A percentile compares a stretch with the other conserved stretches of the same genome.
Evolutionary conservation across 2,888 invertebrate species (phyloP).

Genomic region (Amblyjoppa fuscipennis): DNA sequence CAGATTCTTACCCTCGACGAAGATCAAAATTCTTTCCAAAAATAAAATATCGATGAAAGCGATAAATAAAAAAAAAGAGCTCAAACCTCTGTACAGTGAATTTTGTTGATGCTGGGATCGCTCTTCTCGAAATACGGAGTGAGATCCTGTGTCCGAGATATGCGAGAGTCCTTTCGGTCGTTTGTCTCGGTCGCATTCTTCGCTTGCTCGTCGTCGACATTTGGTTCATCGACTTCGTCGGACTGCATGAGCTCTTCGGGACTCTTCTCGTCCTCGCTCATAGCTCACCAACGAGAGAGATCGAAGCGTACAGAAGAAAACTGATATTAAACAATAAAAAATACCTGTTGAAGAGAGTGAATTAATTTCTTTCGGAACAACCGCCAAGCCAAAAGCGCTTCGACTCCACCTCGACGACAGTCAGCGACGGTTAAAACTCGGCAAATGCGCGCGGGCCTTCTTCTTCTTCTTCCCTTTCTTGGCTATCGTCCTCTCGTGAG

Average conservation of each 20-base stretch:
- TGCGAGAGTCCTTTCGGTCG: constrained; percentile 30
- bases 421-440: too few species aligned
- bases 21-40: background rate
- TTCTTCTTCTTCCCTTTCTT: too few species aligned
- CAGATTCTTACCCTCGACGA: background rate
- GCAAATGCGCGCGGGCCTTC: background rate
- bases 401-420: background rate
- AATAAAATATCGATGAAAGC: background rate
- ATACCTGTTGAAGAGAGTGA: background rate
- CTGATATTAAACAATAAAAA: constrained; percentile 1
- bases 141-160: constrained; percentile 70
- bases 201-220: constrained; percentile 22
- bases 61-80: background rate
- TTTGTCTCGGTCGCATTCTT: constrained; percentile 27
- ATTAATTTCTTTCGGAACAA: constrained; percentile 50
- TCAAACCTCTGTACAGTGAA: constrained; percentile 74
- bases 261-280: constrained; percentile 51
- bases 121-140: constrained; percentile 72
- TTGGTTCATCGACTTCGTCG: constrained; percentile 5
- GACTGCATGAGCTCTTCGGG: constrained; percentile 24
- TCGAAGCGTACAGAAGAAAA: background rate
- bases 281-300: background rate
- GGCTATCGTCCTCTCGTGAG: too few species aligned
- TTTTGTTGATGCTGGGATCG: constrained; percentile 76
- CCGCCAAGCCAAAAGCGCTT: constrained; percentile 61